These are phyloP conservation scores for Acanthoscelides obtectus DNA, from an alignment of 2,888 invertebrate species.

Conservation along the genomic window DNA sequence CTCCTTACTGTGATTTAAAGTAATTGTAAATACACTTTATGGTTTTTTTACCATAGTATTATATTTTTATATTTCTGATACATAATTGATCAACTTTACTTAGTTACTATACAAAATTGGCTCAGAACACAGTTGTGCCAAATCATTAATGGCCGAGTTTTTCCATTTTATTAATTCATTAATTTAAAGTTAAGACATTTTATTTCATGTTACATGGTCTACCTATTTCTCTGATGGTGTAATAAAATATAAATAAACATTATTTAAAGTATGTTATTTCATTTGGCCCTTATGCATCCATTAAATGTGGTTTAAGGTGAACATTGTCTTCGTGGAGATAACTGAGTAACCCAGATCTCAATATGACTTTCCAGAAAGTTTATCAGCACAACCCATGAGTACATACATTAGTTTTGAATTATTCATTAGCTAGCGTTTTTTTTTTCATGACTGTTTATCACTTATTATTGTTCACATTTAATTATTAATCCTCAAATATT, in stretches of 20 bases:
- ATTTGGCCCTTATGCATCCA: too few species aligned
- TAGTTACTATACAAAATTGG: slow-evolving; percentile 8
- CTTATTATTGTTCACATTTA: too few species aligned
- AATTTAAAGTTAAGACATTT: slow-evolving; percentile 35
- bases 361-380: too few species aligned
- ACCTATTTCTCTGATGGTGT: slow-evolving; percentile 47
- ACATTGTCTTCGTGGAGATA: too few species aligned
- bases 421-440: too few species aligned
- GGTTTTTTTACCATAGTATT: not conserved
- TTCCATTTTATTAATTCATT: slow-evolving; percentile 19
- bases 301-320: too few species aligned
- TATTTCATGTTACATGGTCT: slow-evolving; percentile 43
- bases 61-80: slow-evolving; percentile 3
- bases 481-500: too few species aligned
- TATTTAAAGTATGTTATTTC: slow-evolving; percentile 37
- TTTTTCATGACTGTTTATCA: too few species aligned
- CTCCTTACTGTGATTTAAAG: not conserved
- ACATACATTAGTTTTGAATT: too few species aligned
- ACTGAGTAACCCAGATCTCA: too few species aligned
- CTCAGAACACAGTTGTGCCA: slow-evolving; percentile 44
- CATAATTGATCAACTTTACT: not conserved
- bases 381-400: too few species aligned
- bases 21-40: not conserved
- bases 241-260: slow-evolving; percentile 43
- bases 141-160: slow-evolving; percentile 31